These are phyloP conservation scores for Bellardia bayeri DNA, from an alignment of 2,888 invertebrate species.

Conservation along the genomic window DNA sequence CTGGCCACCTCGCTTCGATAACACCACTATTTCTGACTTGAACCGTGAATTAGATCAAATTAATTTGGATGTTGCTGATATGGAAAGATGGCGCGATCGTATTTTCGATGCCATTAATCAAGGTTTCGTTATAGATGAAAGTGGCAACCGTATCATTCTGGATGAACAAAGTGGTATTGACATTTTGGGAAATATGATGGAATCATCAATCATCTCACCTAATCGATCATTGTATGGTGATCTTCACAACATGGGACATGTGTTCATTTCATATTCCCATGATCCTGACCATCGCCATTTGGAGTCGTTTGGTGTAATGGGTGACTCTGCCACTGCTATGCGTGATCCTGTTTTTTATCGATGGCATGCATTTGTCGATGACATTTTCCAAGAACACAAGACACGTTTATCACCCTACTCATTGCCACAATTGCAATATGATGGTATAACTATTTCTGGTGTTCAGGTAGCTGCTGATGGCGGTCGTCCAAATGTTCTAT, in stretches of 20 bases:
- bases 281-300: conserved; percentile 90
- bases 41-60: conserved; percentile 89
- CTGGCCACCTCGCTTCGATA: conserved; percentile 89
- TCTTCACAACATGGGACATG: conserved; percentile 92
- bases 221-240: conserved; percentile 90
- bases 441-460: conserved; percentile 86
- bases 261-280: conserved; percentile 90
- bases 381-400: conserved; percentile 91
- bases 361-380: conserved; percentile 92
- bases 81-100: conserved; percentile 91
- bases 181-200: conserved; percentile 91
- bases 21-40: conserved; percentile 86
- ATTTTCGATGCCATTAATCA: conserved; percentile 89
- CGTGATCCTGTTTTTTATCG: conserved; percentile 94
- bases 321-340: conserved; percentile 93
- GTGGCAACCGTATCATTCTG: conserved; percentile 86
- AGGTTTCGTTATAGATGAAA: conserved; percentile 86
- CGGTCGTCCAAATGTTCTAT: conserved; percentile 86
- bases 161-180: conserved; percentile 90
- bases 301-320: conserved; percentile 93
- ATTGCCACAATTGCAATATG: conserved; percentile 78
- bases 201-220: conserved; percentile 88
- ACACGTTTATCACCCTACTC: conserved; percentile 88
- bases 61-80: conserved; percentile 87
- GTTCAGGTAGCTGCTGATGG: conserved; percentile 85